Conservation (phyloP, 2,888 invertebrate species). For the Cantharis nigra region DNA sequence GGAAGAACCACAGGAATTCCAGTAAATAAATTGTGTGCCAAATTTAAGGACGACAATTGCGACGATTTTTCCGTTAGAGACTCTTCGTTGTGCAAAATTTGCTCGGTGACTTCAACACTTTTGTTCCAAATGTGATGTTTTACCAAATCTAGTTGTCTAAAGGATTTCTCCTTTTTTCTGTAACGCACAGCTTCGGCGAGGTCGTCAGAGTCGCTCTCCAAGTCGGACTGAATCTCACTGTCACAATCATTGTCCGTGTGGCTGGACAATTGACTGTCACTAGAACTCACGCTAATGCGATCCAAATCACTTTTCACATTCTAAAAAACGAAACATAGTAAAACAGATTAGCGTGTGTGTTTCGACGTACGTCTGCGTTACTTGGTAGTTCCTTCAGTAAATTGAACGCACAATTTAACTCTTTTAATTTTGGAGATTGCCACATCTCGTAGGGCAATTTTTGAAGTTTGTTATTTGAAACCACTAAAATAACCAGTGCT, state of each 20-base stretch:
- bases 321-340: conserved; percentile 32
- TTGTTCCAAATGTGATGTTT: conserved; percentile 80
- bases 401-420: conserved; percentile 89
- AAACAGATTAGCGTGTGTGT: not conserved
- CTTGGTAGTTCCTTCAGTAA: conserved; percentile 76
- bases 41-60: conserved; percentile 75
- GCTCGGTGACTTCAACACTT: conserved; percentile 69
- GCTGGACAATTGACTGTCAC: conserved; percentile 54
- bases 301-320: conserved; percentile 49
- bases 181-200: conserved; percentile 46
- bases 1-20: conserved; percentile 86
- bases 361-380: conserved; percentile 56
- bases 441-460: conserved; percentile 83
- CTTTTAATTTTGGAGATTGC: conserved; percentile 83
- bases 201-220: conserved; percentile 49
- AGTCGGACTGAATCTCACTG: conserved; percentile 46
- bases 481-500: conserved; percentile 78
- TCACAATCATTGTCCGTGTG: conserved; percentile 50
- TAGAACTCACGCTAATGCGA: conserved; percentile 53
- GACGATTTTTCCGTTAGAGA: conserved; percentile 64
- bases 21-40: conserved; percentile 89
- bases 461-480: conserved; percentile 92
- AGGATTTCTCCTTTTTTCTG: conserved; percentile 51
- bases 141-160: conserved; percentile 66
- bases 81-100: conserved; percentile 64